These are phyloP conservation scores for Callitettix versicolor DNA, from an alignment of 1,140 invertebrate genomes.

Conservation along the genomic window DNA sequence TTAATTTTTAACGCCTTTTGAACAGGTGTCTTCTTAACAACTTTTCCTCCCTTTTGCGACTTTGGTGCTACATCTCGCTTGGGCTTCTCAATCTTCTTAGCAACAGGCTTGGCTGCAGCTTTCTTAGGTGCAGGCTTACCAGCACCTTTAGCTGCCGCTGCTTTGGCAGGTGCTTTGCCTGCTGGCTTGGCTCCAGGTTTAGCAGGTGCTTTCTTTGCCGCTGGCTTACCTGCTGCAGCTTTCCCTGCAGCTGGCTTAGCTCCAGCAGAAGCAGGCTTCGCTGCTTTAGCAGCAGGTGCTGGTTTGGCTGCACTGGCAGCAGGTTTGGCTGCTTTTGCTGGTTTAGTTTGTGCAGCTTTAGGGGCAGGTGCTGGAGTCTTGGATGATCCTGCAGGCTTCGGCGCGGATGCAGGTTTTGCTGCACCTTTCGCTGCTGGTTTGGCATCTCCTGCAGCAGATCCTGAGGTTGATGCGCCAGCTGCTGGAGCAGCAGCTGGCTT, in stretches of 20 bases:
- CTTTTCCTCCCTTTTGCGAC: conserved; percentile 28
- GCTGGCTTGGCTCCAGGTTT: conserved; percentile 41
- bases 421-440: conserved; percentile 22
- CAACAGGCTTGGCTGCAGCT: conserved; percentile 32
- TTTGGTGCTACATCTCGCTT: conserved; percentile 27
- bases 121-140: conserved; percentile 35
- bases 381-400: conserved; percentile 25
- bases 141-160: conserved; percentile 43
- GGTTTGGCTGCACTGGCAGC: conserved; percentile 28
- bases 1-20: conserved; percentile 58
- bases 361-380: conserved; percentile 25
- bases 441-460: conserved; percentile 25
- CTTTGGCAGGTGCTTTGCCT: conserved; percentile 33
- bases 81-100: conserved; percentile 25
- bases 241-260: conserved; percentile 41
- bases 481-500: conserved; percentile 37
- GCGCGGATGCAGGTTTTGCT: conserved; percentile 32
- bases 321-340: conserved; percentile 27
- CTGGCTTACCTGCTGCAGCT: conserved; percentile 16
- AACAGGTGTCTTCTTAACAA: conserved; percentile 28
- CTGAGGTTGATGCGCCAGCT: conserved; percentile 25
- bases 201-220: conserved; percentile 26
- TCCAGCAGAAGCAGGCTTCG: conserved; percentile 33
- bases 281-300: conserved; percentile 26
- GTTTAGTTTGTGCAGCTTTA: conserved; percentile 25